Evolutionary conservation across 2,888 invertebrate genomes (phyloP).

Genomic region (Sussaba pulchella): DNA sequence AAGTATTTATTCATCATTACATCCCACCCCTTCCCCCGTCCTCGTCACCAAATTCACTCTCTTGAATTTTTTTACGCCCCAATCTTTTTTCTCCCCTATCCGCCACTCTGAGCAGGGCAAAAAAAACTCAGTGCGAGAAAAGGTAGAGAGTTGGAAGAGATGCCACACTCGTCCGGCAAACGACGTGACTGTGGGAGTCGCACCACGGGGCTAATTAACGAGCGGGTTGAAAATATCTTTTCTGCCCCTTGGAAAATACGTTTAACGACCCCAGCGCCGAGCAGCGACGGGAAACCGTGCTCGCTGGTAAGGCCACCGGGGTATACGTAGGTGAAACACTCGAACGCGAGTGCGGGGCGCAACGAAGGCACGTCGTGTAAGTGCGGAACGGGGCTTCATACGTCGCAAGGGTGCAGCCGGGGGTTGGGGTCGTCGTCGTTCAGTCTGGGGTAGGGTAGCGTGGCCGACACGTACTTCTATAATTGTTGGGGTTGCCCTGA

Average conservation of each 20-base stretch:
- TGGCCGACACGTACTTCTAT: slow-evolving; percentile 78
- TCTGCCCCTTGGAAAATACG: slow-evolving; percentile 74
- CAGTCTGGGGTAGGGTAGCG: slow-evolving; percentile 38
- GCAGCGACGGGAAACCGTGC: slow-evolving; percentile 68
- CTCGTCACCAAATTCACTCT: slow-evolving; percentile 26
- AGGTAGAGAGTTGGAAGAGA: slow-evolving; percentile 28
- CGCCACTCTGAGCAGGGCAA: slow-evolving; percentile 44
- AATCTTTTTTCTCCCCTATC: not conserved
- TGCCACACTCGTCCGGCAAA: slow-evolving; percentile 50
- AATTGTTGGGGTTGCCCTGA: slow-evolving; percentile 77
- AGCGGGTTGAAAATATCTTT: slow-evolving; percentile 74
- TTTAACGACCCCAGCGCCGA: slow-evolving; percentile 73
- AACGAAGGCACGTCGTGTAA: slow-evolving; percentile 23
- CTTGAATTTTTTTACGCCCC: slow-evolving; percentile 43
- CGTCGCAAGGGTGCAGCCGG: slow-evolving; percentile 40
- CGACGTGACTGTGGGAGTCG: slow-evolving; percentile 65
- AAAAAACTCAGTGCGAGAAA: slow-evolving; percentile 23
- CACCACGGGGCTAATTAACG: slow-evolving; percentile 78
- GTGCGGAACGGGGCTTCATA: slow-evolving; percentile 33
- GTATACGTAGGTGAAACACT: slow-evolving; percentile 23
- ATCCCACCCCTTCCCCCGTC: not conserved
- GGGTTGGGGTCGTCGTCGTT: slow-evolving; percentile 33
- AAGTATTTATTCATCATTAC: slow-evolving; percentile 55
- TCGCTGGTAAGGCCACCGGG: not conserved
- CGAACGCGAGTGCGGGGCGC: slow-evolving; percentile 14